Percentiles rank a stretch among this genome's conserved stretches.
These are phyloP conservation scores for Astropecten irregularis DNA, from an alignment of 53 echinoderm and acorn worm genomes.

Conservation along the genomic window DNA sequence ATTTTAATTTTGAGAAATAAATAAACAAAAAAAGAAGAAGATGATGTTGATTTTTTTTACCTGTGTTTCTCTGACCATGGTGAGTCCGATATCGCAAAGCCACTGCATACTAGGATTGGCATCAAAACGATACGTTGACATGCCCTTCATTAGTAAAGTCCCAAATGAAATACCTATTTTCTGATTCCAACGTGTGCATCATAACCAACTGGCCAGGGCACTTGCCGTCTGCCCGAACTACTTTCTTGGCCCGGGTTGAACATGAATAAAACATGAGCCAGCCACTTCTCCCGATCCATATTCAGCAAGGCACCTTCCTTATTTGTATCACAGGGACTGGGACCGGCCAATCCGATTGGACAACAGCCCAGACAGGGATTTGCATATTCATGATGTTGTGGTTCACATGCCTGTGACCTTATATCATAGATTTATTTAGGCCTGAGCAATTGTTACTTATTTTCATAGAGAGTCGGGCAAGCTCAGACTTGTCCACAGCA, in stretches of 20 bases:
- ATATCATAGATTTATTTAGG: slow-evolving; percentile 59
- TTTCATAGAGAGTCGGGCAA: slow-evolving; percentile 31
- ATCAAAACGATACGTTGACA: slow-evolving; percentile 45
- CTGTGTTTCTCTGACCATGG: slow-evolving; percentile 56
- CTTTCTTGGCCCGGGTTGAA: slow-evolving; percentile 56
- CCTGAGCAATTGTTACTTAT: slow-evolving; percentile 27
- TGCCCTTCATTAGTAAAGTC: slow-evolving; percentile 46
- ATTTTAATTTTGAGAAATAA: too few species aligned
- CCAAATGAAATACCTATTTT: slow-evolving; percentile 59
- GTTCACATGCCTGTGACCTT: slow-evolving; percentile 56
- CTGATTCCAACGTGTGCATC: slow-evolving; percentile 43
- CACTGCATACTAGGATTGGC: slow-evolving; percentile 48
- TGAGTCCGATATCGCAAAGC: slow-evolving; percentile 46
- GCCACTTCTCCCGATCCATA: slow-evolving; percentile 43
- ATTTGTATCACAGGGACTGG: slow-evolving; percentile 39
- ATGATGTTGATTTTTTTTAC: slow-evolving; percentile 14
- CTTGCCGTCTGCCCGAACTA: slow-evolving; percentile 61
- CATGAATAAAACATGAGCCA: slow-evolving; percentile 60
- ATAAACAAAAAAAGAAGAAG: background rate
- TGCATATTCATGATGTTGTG: slow-evolving; percentile 45
- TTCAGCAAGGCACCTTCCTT: slow-evolving; percentile 56
- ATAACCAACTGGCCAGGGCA: background rate
- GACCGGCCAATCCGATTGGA: background rate
- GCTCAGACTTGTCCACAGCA: slow-evolving; percentile 52
- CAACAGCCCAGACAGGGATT: background rate